These are phyloP conservation scores for Drosophila subsilvestris DNA, from an alignment of 2,888 invertebrate genomes.

Conservation along the genomic window DNA sequence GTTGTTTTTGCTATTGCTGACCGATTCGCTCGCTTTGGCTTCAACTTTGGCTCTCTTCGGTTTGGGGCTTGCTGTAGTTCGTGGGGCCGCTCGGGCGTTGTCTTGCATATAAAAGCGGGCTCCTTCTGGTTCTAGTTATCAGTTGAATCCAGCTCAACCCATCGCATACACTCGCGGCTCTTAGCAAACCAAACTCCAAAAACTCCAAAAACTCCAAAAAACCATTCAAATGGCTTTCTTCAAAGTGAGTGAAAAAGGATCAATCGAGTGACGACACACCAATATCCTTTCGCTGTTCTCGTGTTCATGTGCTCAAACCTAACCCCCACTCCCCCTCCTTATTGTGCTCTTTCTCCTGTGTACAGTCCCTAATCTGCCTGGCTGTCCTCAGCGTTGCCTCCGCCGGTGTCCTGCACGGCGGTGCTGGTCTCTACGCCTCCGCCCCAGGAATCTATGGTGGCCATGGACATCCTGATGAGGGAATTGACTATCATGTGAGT, in stretches of 20 bases:
- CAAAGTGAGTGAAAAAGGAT: constrained; percentile 82
- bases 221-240: constrained; percentile 83
- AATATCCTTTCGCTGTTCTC: not conserved
- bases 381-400: constrained; percentile 83
- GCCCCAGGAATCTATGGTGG: constrained; percentile 76
- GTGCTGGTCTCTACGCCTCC: constrained; percentile 77
- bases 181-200: constrained; percentile 36
- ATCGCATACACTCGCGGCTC: constrained; percentile 71
- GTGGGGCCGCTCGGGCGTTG: constrained; percentile 81
- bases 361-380: constrained; percentile 83
- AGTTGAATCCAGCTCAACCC: constrained; percentile 84
- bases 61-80: constrained; percentile 47
- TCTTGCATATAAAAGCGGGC: constrained; percentile 84
- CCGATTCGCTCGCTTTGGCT: constrained; percentile 57
- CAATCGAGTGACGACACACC: not conserved
- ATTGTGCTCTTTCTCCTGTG: constrained; percentile 31
- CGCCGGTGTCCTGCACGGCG: constrained; percentile 83
- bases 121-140: constrained; percentile 85
- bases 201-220: too few relatives aligned
- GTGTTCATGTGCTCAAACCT: not conserved
- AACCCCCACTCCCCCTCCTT: not conserved
- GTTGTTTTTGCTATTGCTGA: constrained; percentile 39
- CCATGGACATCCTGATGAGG: constrained; percentile 79
- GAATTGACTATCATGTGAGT: constrained; percentile 84
- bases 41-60: constrained; percentile 37